phyloP scores from a whole-genome alignment of 2,797 vertebrate genomes.

The Podarcis siculus region DNA sequence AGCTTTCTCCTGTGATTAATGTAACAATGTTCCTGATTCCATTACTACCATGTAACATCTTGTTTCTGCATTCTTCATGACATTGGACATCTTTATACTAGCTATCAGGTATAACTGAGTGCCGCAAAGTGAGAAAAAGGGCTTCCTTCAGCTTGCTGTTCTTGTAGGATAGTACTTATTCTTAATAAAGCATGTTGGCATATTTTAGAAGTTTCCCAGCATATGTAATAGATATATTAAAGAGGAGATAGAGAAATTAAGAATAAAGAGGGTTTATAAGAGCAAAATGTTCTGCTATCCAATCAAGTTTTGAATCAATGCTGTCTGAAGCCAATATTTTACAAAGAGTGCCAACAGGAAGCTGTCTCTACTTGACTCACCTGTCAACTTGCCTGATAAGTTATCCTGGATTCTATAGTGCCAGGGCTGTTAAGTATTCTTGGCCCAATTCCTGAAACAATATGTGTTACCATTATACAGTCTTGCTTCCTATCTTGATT shows the following conservation, averaged over 20 bases:
- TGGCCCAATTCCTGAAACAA: too few relatives aligned
- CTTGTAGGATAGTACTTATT: slow-evolving; percentile 40
- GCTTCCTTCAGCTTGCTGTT: slow-evolving; percentile 27
- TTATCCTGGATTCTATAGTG: too few relatives aligned
- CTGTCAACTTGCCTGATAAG: too few relatives aligned
- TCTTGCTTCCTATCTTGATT: too few relatives aligned
- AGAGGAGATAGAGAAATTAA: background rate
- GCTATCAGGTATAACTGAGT: slow-evolving; percentile 28
- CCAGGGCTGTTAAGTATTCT: too few relatives aligned
- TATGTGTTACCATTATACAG: too few relatives aligned
- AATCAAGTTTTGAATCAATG: background rate
- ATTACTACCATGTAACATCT: slow-evolving; percentile 43
- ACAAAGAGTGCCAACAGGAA: background rate
- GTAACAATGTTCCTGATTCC: slow-evolving; percentile 42
- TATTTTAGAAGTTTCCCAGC: slow-evolving; percentile 43
- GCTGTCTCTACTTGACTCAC: too few relatives aligned
- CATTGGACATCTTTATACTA: slow-evolving; percentile 45
- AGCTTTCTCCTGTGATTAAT: slow-evolving; percentile 46
- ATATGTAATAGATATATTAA: slow-evolving; percentile 19
- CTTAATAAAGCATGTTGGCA: slow-evolving; percentile 42
- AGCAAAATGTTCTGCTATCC: background rate
- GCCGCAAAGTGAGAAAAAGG: slow-evolving; percentile 38
- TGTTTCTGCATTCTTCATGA: slow-evolving; percentile 43
- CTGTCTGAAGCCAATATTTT: background rate
- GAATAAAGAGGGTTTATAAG: background rate